phyloP scores from a whole-genome alignment of 2,797 vertebrate genomes.

The Psittacula derbiana region DNA sequence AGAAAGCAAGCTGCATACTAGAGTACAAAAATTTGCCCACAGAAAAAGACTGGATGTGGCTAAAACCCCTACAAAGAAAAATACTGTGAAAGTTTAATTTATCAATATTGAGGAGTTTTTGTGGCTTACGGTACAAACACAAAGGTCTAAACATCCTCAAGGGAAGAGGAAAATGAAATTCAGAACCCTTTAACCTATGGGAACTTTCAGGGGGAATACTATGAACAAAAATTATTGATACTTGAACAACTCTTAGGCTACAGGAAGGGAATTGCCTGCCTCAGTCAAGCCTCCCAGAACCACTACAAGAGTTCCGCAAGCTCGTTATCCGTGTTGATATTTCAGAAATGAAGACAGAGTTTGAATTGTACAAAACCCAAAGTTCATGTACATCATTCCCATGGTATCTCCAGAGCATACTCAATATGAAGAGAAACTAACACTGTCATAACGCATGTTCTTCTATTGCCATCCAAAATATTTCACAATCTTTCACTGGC shows the following conservation, averaged over 20 bases:
- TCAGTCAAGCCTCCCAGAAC: neutral
- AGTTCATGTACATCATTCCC: neutral
- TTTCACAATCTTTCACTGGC: neutral
- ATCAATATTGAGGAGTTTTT: neutral
- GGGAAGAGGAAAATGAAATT: neutral
- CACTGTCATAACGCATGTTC: neutral
- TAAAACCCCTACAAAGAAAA: neutral
- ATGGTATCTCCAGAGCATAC: neutral
- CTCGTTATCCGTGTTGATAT: neutral
- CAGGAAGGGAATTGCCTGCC: neutral
- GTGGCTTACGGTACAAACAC: neutral
- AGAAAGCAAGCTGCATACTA: neutral
- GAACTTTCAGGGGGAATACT: neutral
- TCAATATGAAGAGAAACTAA: neutral
- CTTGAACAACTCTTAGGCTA: neutral
- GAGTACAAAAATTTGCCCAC: neutral
- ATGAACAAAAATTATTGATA: neutral
- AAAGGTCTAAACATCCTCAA: neutral
- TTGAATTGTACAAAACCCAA: neutral
- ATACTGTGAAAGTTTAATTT: neutral
- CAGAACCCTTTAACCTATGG: neutral
- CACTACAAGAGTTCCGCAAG: neutral
- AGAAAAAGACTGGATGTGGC: neutral
- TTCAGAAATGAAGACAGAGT: neutral
- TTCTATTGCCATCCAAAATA: neutral